phyloP scores from a whole-genome alignment of 2,888 invertebrate genomes.

The Argyresthia goedartella region DNA sequence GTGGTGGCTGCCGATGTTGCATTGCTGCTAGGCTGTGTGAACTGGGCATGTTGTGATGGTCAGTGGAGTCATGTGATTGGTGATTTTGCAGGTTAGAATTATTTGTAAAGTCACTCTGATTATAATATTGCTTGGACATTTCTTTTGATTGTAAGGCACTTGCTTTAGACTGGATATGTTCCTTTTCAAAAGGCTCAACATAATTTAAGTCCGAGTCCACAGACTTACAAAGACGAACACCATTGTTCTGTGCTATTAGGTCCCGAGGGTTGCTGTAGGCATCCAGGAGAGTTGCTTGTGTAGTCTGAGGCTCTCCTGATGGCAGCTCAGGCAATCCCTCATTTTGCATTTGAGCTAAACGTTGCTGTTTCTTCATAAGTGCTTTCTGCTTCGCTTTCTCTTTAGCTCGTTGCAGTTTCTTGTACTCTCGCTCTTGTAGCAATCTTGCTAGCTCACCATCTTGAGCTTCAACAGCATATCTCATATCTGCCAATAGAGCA shows the following conservation, averaged over 20 bases:
- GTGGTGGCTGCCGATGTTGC: constrained; percentile 54
- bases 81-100: neutral
- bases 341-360: constrained; percentile 31
- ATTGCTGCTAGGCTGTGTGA: constrained; percentile 21
- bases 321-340: neutral
- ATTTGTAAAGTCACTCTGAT: constrained; percentile 19
- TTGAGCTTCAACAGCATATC: constrained; percentile 61
- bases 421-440: constrained; percentile 58
- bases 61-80: constrained; percentile 2
- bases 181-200: constrained; percentile 63
- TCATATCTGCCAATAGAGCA: constrained; percentile 52
- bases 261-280: constrained; percentile 61
- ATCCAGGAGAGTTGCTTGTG: constrained; percentile 49
- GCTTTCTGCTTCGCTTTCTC: constrained; percentile 61
- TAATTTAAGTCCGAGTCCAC: constrained; percentile 62
- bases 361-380: constrained; percentile 55
- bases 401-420: constrained; percentile 57
- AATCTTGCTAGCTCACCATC: constrained; percentile 55
- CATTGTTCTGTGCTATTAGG: constrained; percentile 42
- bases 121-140: constrained; percentile 48
- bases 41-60: constrained; percentile 13
- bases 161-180: constrained; percentile 57
- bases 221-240: constrained; percentile 53
- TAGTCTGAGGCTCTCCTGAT: constrained; percentile 4
- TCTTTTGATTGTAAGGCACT: constrained; percentile 57